A percentile compares a stretch with the other conserved stretches of the same genome.
Conservation (phyloP, 2,797 vertebrate genomes). For the Ataeniobius toweri region DNA sequence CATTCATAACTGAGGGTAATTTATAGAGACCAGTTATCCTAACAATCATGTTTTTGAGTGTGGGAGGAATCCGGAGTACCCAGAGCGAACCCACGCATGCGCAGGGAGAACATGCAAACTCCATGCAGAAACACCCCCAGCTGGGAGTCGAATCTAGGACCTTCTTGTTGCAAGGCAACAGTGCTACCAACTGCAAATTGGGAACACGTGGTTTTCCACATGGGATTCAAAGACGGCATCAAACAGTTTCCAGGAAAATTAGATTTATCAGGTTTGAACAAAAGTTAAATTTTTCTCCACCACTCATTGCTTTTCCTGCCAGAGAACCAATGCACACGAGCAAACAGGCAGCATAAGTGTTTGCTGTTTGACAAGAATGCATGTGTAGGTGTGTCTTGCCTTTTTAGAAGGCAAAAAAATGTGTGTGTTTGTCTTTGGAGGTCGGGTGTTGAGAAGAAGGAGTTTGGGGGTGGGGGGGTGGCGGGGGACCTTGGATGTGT, state of each 20-base stretch:
- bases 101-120: too few relatives aligned
- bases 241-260: slow-evolving; percentile 19
- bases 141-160: too few relatives aligned
- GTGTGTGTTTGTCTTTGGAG: slow-evolving; percentile 11
- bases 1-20: too few relatives aligned
- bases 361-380: slow-evolving; percentile 41
- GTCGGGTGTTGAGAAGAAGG: not conserved
- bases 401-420: slow-evolving; percentile 40
- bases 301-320: slow-evolving; percentile 49
- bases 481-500: not conserved
- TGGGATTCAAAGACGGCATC: slow-evolving; percentile 3
- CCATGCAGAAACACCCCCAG: too few relatives aligned
- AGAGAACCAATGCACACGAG: slow-evolving; percentile 50
- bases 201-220: not conserved
- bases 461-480: slow-evolving; percentile 9
- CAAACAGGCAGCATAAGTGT: slow-evolving; percentile 38
- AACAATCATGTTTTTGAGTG: too few relatives aligned
- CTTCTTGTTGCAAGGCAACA: too few relatives aligned
- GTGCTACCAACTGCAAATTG: not conserved
- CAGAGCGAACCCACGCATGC: too few relatives aligned
- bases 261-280: slow-evolving; percentile 36
- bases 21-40: too few relatives aligned
- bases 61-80: too few relatives aligned
- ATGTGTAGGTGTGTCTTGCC: slow-evolving; percentile 37
- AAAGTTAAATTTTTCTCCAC: slow-evolving; percentile 27